Evolutionary conservation across 2,113 vertebrate genomes (phyloP).

Genomic region (Scolopax mira): DNA sequence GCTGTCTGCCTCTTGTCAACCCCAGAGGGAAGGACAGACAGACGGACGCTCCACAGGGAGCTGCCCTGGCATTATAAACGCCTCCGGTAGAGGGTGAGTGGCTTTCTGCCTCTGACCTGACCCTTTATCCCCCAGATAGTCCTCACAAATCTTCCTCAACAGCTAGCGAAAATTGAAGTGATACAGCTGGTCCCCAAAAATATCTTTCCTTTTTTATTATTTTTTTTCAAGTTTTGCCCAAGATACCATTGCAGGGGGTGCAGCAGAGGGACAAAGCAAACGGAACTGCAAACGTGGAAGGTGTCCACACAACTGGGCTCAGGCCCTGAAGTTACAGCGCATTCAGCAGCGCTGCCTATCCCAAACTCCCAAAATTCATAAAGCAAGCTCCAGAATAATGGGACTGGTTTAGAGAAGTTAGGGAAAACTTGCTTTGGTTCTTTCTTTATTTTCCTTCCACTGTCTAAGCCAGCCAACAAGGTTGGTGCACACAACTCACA

Average conservation of each 20-base stretch:
- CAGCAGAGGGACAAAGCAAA: neutral
- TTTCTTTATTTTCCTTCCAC: neutral
- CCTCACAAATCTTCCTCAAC: slow-evolving; percentile 34
- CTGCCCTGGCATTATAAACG: slow-evolving; percentile 76
- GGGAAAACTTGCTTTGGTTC: neutral
- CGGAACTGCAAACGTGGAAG: neutral
- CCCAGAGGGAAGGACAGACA: slow-evolving; percentile 20
- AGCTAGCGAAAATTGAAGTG: neutral
- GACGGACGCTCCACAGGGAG: slow-evolving; percentile 54
- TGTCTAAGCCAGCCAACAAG: neutral
- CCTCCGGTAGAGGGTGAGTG: slow-evolving; percentile 57
- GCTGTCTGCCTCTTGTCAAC: slow-evolving; percentile 36
- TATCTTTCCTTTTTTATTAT: neutral
- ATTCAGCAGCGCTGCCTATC: neutral
- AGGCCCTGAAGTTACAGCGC: neutral
- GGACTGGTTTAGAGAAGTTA: neutral
- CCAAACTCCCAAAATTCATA: neutral
- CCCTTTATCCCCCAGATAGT: neutral
- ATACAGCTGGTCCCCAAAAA: neutral
- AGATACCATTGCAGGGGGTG: neutral
- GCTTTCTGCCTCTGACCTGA: slow-evolving; percentile 73
- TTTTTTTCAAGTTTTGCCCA: neutral
- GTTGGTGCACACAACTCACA: accelerated
- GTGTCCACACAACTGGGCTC: neutral
- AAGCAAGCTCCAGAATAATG: neutral